Conservation (phyloP, 2,797 vertebrate genomes). For the Xiphophorus birchmanni region DNA sequence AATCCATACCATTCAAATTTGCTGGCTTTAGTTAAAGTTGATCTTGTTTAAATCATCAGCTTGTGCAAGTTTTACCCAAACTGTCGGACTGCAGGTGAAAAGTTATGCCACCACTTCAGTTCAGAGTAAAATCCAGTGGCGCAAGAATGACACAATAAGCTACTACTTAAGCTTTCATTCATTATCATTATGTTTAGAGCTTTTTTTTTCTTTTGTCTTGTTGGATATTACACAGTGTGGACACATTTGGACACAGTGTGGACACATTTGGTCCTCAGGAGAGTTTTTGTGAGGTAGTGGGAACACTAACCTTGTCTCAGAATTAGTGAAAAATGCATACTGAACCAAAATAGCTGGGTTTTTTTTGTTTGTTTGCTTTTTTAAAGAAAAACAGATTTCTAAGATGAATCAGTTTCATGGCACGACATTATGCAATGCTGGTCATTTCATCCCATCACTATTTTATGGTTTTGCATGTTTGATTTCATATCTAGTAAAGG, state of each 20-base stretch:
- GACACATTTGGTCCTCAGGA: constrained; percentile 49
- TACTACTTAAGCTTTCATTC: constrained; percentile 35
- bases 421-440: constrained; percentile 30
- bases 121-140: constrained; percentile 45
- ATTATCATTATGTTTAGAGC: constrained; percentile 29
- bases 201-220: constrained; percentile 38
- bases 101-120: constrained; percentile 38
- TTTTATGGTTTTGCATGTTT: background rate
- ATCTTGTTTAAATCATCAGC: constrained; percentile 46
- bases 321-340: constrained; percentile 51
- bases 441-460: background rate
- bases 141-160: constrained; percentile 54
- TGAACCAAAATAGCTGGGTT: constrained; percentile 42
- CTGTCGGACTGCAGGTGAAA: constrained; percentile 42
- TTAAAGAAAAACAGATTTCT: constrained; percentile 6
- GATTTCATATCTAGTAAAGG: background rate
- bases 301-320: constrained; percentile 10
- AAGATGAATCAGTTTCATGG: constrained; percentile 46
- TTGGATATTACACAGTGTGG: constrained; percentile 76
- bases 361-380: background rate
- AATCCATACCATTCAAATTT: constrained; percentile 26
- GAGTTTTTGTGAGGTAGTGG: constrained; percentile 31
- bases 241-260: constrained; percentile 69
- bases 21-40: constrained; percentile 29
- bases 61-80: constrained; percentile 44